Evolutionary conservation across 1,140 invertebrate genomes (phyloP), one percentile per base, ranked within the genome.

Genomic region (Formica exsecta): DNA sequence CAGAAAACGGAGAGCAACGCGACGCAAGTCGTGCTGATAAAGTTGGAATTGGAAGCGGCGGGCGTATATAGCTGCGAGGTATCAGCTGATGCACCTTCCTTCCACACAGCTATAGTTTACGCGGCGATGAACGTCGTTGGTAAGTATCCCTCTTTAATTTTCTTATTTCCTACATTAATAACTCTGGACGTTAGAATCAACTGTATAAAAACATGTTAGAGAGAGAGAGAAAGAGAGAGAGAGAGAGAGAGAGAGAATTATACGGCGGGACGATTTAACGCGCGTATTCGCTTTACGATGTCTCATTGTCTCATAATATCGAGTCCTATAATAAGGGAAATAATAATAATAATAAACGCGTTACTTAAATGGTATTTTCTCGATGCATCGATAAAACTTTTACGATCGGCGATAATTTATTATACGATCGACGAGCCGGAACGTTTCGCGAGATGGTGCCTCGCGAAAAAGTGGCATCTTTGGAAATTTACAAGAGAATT

Each of bases 41-140:
- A 96, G 84, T 95, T 97, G 57, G 95, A 96, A 88, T 93, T 96
- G 85, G 96, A 96, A 74, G 96, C 97, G 48, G 96, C 96, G 71
- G 97, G 97, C 0, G 95, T 95, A 76, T 98, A 97, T 94, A 97
- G 96, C 86, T 98, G 98, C 94, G 98, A 98, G 95, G 97, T 98
- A 81, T 98, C 97, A 1, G 97, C 97, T 1, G 98, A 98, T 93
- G 97, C 97, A 16, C 98, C 98, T 1, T 97, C 97, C 61, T 98
- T 98, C 94, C 97, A 97, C 93, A 98, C 98, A 0, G 96, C 96
- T 2, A 96, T 97, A 90, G 96, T 97, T 84, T 96, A 96, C 81
- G 96, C 96, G 65, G 95, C 96, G 86, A 97, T 98, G 96, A 96
- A 97, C 91, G 96, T 98, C 77, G 97, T 97, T 59, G 97, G 97